Base-by-base conservation (phyloP, 2,113 vertebrate species). In the Odobenus rosmarus region DNA sequence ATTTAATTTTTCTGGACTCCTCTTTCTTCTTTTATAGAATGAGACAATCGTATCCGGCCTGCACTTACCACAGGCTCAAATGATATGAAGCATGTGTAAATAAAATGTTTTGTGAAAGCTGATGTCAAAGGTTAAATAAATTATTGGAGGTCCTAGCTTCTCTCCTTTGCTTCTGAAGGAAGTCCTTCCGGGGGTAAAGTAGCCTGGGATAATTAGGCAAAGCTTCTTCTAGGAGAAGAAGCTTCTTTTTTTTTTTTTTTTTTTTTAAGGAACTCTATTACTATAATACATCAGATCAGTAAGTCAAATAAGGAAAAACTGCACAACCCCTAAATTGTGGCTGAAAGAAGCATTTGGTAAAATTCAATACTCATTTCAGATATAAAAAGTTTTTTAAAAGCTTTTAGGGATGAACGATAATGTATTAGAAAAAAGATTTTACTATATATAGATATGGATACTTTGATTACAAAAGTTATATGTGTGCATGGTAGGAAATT, bases 391-490 rank as follows among this genome's bases (percentile, higher is more conserved):
- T 33, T 31, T 76, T 72, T 57, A 80, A 93, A 95, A 39, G 7
- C 5, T 26, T 59, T 90, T 77, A 85, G 46, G 36, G 80, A 76
- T 79, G 89, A 49, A 69, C 64, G 18, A 31, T 51, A 64, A 90
- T 80, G 96, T 62, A 33, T 83, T 93, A 83, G 19, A 72, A 96
- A 88, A 24, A 85, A n/a, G 61, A 81, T 57, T 88, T 97, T 93
- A 36, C 11, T 49, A 5, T 59, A n/a, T 69, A 21, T 53, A 33
- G 11, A 16, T 64, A 3, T 59, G 8, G 26, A 33, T 49, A 24
- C 59, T 88, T 96, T 94, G 3, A 85, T 80, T 92, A 59, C 23
- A 92, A 96, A 92, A 80, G 33, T 15, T 51, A 11, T 33, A 46
- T 15, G 62, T 81, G n/a, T 55, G 5, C 39, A 46, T 42, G 5